Evolutionary conservation across 1,140 invertebrate species (phyloP), one percentile per base, ranked within the genome.

Genomic region (Micrasema longulum): DNA sequence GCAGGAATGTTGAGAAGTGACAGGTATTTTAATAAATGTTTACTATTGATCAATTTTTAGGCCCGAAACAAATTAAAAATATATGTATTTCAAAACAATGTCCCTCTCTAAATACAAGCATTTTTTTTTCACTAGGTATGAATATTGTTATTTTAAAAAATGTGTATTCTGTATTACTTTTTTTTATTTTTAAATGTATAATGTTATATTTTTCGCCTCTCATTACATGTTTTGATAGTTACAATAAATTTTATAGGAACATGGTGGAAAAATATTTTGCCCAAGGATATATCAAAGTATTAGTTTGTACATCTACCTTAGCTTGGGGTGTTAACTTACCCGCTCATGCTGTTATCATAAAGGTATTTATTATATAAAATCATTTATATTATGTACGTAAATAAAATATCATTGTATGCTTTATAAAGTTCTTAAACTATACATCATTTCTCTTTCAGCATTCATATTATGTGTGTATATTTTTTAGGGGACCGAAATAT

Each of bases 261-360:
- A 79, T 95, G 78, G 92, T 98, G 0, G 97, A 98, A 81, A 94
- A 94, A 79, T 91, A 93, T 76, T 98, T 98, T 80, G 82, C 89
- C 0, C 92, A 94, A 65, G 98, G 98, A 1, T 85, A 92, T 64
- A 93, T 99, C 41, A 96, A 95, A 80, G 96, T 99, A 3, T 84
- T 99, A 0, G 94, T 97, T 9, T 99, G 97, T 83, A 99, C 98
- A 0, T 95, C 98, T 0, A 99, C 98, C 0, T 85, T 99, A 9
- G 98, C 98, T 22, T 99, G 98, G 98, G 98, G 98, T 76, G 97
- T 99, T 0, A 99, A 99, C 86, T 86, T 99, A 73, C 98, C 98
- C 0, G 98, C 97, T 0, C 97, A 99, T 84, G 96, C 95, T 64
- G 98, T 99, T 70, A 92, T 99, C 53, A 99, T 99, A 75, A 93